These are phyloP conservation scores for Napeogenes sylphis DNA, from an alignment of 2,888 invertebrate genomes.

Conservation along the genomic window DNA sequence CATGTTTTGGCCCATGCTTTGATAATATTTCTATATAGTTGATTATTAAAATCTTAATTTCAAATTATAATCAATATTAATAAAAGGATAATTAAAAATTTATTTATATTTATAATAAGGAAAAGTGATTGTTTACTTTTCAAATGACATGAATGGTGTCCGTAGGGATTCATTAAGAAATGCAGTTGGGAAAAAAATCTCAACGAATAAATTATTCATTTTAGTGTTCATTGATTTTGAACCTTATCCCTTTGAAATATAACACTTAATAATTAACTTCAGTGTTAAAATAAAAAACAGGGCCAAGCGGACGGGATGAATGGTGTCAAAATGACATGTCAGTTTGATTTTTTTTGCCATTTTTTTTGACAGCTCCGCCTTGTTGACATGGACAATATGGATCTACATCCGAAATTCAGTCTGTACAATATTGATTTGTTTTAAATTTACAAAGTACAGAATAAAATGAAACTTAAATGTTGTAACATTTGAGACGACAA, in stretches of 20 bases:
- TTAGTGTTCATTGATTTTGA: conserved; percentile 19
- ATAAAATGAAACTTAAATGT: no score
- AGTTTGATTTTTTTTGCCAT: conserved; percentile 59
- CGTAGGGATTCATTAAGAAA: conserved; percentile 71
- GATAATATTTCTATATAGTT: no score
- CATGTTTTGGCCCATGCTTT: no score
- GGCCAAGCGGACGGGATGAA: conserved; percentile 66
- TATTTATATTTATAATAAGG: conserved; percentile 20
- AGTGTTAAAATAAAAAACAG: conserved; percentile 37
- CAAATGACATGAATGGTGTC: conserved; percentile 70
- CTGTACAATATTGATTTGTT: not conserved
- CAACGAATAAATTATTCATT: conserved; percentile 19
- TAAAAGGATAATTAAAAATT: not conserved
- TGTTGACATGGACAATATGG: conserved; percentile 25
- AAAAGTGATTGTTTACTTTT: conserved; percentile 70
- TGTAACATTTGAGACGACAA: no score
- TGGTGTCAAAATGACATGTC: conserved; percentile 75
- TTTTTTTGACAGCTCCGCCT: conserved; percentile 36
- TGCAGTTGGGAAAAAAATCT: conserved; percentile 53
- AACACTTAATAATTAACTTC: conserved; percentile 14
- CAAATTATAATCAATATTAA: not conserved
- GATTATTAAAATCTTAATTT: not conserved
- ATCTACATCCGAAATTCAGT: conserved; percentile 15
- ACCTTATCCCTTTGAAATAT: conserved; percentile 36
- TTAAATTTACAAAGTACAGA: not conserved